Evolutionary conservation across 2,888 invertebrate species (phyloP), one percentile per base, ranked within the genome.

Genomic region (Seira ritae): DNA sequence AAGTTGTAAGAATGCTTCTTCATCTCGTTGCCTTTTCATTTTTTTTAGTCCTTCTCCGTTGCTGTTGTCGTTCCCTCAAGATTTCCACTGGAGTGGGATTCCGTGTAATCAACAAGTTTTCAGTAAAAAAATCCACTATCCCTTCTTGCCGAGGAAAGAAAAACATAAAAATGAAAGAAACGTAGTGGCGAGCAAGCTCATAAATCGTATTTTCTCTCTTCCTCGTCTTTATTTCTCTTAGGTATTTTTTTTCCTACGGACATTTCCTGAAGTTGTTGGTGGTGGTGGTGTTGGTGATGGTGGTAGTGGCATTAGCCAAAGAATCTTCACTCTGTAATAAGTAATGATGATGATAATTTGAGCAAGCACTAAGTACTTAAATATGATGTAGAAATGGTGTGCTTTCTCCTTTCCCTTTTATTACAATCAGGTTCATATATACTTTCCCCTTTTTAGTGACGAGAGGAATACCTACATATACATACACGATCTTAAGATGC

Each of bases 41-140:
- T 55, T 55, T 42, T 17, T 55, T 55, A 17, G 55, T 55, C 55
- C 55, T 17, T 31, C 3, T 55, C 6, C 55, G 55, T 17, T 55
- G 55, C 12, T 72, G 73, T 68, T 73, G 78, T 80, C 68, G 73
- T 60, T 80, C 80, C 80, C 80, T 80, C 20, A 80, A 72, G 80
- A 80, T 50, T 80, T 68, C 55, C 55, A 80, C 55, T 72, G 73
- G 55, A 80, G 80, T 80, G 80, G 80, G 80, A 68, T 80, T 80
- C 73, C 80, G 67, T 80, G 80, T 82, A 82, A 82, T 82, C 81
- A 82, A 82, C 81, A 82, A 82, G 81, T 82, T 82, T 82, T 75
- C 81, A 72, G 73, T 71, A 69, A 75, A 82, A 82, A 82, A 82
- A 82, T 70, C 65, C 37, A 66, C 37, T 8, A 31, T 31, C 31